Evolutionary conservation across 2,888 invertebrate species (phyloP), one percentile per base, ranked within the genome.

Genomic region (Ornithoptera alexandrae): DNA sequence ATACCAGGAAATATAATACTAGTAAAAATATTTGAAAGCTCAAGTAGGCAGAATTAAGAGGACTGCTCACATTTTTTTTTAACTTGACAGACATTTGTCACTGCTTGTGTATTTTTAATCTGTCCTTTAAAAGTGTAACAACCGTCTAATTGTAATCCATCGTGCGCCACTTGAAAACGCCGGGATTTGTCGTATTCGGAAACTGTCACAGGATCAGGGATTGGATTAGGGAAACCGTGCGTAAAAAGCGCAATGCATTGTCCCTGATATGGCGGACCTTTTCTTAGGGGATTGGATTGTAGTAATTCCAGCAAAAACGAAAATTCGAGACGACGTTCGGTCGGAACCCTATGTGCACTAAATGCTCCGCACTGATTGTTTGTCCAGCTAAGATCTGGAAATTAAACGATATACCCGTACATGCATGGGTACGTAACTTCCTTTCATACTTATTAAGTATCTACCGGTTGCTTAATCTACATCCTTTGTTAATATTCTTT

Each of bases 231-330:
- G 77, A 78, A 81, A 71, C 75, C 73, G 75, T 59, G 77, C 77
- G 78, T 76, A 81, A 81, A 70, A 71, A 76, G 75, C 79, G 80
- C 81, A 82, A 82, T 78, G 79, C 72, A 74, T 77, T 78, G 73
- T 74, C 71, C 70, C 70, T 69, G 70, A 78, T 68, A 70, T 73
- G 50, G 50, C 46, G 58, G 76, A 70, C 75, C 73, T 73, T 75
- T 76, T 78, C 77, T 73, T 71, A 70, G 76, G 74, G 77, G 79
- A 88, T 89, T 84, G 86, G 86, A 87, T 89, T 87, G 79, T 74
- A 72, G 71, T 88, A 87, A 88, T 83, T 84, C 81, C 71, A 65
- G 75, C 80, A 86, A 87, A 86, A 86, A 84, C 77, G 73, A 78
- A 76, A 79, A 80, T 78, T 73, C 74, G 67, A 70, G 70, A 71